Evolutionary conservation across 2,888 invertebrate species (phyloP).

Genomic region (Nephrocerus scutellatus): DNA sequence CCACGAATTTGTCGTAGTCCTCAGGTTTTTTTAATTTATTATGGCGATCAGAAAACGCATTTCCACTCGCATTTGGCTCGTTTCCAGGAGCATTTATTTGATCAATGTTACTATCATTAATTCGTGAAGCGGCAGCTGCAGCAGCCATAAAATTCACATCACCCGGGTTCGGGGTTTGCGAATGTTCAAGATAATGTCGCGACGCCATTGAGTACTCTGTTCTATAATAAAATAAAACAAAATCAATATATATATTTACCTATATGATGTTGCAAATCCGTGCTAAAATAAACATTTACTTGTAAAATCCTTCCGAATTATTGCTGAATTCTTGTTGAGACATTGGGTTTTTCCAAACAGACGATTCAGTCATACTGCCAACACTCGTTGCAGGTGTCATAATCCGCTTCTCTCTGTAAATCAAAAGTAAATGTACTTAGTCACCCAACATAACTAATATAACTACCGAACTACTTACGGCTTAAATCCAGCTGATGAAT

Average conservation of each 20-base stretch:
- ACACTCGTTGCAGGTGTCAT: slow-evolving; percentile 44
- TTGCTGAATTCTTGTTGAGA: slow-evolving; percentile 46
- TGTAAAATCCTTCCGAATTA: slow-evolving; percentile 46
- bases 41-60: slow-evolving; percentile 21
- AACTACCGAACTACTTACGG: too few species aligned
- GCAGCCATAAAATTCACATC: slow-evolving; percentile 45
- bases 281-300: slow-evolving; percentile 25
- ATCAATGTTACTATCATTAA: slow-evolving; percentile 42
- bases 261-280: not conserved
- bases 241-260: not conserved
- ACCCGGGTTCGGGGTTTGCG: slow-evolving; percentile 38
- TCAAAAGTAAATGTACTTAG: not conserved
- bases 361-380: slow-evolving; percentile 43
- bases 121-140: slow-evolving; percentile 37
- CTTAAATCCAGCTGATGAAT: slow-evolving; percentile 28
- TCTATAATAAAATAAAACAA: slow-evolving; percentile 24
- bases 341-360: slow-evolving; percentile 47
- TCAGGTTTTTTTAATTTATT: slow-evolving; percentile 34
- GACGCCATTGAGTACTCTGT: slow-evolving; percentile 46
- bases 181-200: too few species aligned
- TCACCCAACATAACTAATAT: too few species aligned
- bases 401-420: slow-evolving; percentile 41
- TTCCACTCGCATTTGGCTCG: slow-evolving; percentile 30
- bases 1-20: slow-evolving; percentile 44
- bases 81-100: slow-evolving; percentile 37